Evolutionary conservation across 2,888 invertebrate genomes (phyloP), one percentile per base, ranked within the genome.

Genomic region (Morpho achilles): DNA sequence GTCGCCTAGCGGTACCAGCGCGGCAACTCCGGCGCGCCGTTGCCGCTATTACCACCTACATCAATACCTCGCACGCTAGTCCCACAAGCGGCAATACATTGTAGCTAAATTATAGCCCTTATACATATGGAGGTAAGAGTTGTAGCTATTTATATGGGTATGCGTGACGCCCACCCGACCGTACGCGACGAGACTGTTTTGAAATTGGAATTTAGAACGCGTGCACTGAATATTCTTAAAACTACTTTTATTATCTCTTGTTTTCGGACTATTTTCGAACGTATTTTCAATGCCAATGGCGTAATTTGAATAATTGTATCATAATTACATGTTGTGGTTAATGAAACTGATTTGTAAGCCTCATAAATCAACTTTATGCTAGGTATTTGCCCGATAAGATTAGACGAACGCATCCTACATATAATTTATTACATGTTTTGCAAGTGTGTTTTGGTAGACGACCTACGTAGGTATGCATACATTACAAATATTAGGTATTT

Each of bases 1-100:
- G 72, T 72, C 80, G 82, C 84, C 54, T 69, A 79, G 72, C 77
- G 82, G 80, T 79, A 76, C 78, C 75, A 77, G 71, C 50, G 75
- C 78, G 84, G 83, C 84, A 82, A 80, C 82, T 69, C 69, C 69
- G 66, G 67, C 48, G 67, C 67, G 64, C 50, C 59, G 68, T 67
- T 68, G 70, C 67, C 68, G 63, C 64, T 42, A 61, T 59, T 61
- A 47, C 47, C 67, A 67, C 66, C 63, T 65, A 67, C 71, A 61
- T 66, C 65, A 63, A 68, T 68, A 66, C 55, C 62, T 53, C 58
- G 60, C 57, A 59, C 62, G 57, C 59, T 50, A 55, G 63, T 53
- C 58, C 51, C 58, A 50, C 51, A 51, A 46, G 50, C 43, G 47
- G 32, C 42, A 10, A 16, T 39, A 58, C 53, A 44, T 39, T 42